Evolutionary conservation across 2,888 invertebrate genomes (phyloP).

Genomic region (Pimpla rufipes): DNA sequence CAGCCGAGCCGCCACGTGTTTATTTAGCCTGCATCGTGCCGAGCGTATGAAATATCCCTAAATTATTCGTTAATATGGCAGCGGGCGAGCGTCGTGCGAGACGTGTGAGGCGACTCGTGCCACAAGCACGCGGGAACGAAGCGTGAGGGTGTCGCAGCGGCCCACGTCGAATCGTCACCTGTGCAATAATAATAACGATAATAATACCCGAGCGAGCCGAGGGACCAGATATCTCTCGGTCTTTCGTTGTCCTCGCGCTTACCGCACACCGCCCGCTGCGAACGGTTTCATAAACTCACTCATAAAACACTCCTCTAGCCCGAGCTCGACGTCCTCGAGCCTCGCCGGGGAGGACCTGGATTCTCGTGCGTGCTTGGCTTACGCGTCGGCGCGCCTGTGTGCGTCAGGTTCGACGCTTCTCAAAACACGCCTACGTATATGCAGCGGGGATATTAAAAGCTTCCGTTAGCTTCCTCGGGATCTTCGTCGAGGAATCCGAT

Average conservation of each 20-base stretch:
- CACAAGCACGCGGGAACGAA: constrained; percentile 25
- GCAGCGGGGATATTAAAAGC: constrained; percentile 7
- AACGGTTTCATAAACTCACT: constrained; percentile 81
- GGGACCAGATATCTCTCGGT: constrained; percentile 69
- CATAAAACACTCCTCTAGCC: constrained; percentile 67
- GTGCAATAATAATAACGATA: constrained; percentile 55
- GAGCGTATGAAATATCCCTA: constrained; percentile 77
- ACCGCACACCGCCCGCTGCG: constrained; percentile 75
- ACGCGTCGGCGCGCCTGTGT: neutral
- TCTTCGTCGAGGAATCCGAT: neutral
- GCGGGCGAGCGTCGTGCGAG: constrained; percentile 71
- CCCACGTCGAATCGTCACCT: constrained; percentile 51
- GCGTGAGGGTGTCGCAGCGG: constrained; percentile 65
- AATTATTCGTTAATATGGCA: constrained; percentile 82
- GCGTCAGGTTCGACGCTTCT: neutral
- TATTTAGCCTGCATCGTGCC: neutral
- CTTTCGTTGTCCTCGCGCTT: constrained; percentile 58
- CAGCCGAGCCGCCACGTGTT: neutral
- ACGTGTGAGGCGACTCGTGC: constrained; percentile 15
- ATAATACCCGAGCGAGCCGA: constrained; percentile 25
- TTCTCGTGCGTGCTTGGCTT: neutral
- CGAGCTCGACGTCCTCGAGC: constrained; percentile 37
- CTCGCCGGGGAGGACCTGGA: constrained; percentile 15
- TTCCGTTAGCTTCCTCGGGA: constrained; percentile 5
- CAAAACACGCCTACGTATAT: neutral